Conservation (phyloP, 2,888 invertebrate species). For the Laothoe populi region DNA sequence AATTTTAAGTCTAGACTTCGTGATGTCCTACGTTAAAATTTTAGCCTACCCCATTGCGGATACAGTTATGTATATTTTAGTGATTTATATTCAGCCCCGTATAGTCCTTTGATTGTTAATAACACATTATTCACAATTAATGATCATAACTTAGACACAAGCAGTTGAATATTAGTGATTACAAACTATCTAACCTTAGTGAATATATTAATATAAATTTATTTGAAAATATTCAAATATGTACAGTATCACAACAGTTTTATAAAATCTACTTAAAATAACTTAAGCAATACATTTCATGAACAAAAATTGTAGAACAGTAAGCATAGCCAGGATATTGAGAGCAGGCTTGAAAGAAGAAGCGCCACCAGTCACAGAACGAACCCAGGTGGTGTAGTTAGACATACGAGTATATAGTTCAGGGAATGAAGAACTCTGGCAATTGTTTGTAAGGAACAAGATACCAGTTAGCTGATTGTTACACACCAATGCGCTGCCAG, state of each 20-base stretch:
- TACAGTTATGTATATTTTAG: too few relatives aligned
- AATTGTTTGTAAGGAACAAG: conserved; percentile 47
- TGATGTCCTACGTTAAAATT: too few relatives aligned
- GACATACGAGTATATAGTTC: conserved; percentile 61
- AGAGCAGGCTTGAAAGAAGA: conserved; percentile 48
- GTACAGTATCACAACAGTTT: not conserved
- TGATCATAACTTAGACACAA: not conserved
- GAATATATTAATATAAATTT: not conserved
- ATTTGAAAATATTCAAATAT: conserved; percentile 7
- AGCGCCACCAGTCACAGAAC: conserved; percentile 48
- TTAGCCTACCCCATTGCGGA: too few relatives aligned
- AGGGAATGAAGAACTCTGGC: conserved; percentile 45
- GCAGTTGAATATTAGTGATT: not conserved
- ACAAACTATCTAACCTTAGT: not conserved
- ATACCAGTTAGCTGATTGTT: conserved; percentile 54
- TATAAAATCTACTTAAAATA: not conserved
- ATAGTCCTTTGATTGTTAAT: not conserved
- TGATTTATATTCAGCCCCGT: not conserved
- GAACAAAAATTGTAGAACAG: conserved; percentile 42
- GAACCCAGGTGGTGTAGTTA: conserved; percentile 59
- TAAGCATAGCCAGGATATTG: conserved; percentile 43
- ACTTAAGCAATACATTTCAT: conserved; percentile 39
- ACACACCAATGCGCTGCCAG: conserved; percentile 57
- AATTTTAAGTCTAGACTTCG: too few relatives aligned
- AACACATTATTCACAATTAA: not conserved